Evolutionary conservation across 2,797 vertebrate genomes (phyloP).

Genomic region (Bradypodion ventrale): DNA sequence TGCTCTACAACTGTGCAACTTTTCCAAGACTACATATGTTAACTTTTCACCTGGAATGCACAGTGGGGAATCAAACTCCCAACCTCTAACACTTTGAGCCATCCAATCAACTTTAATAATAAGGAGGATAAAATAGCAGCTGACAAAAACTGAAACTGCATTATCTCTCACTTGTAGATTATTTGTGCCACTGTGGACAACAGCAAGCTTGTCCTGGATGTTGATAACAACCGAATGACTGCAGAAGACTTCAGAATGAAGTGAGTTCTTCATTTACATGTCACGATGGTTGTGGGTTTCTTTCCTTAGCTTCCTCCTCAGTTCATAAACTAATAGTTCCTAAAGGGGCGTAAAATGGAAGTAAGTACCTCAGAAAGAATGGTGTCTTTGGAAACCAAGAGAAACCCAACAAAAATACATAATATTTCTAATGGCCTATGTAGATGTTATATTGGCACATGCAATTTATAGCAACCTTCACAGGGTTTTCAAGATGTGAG

Average conservation of each 20-base stretch:
- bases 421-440: neutral
- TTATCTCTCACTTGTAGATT: conserved; percentile 77
- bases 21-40: too few species aligned
- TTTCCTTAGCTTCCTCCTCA: neutral
- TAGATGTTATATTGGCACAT: neutral
- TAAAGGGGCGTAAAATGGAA: too few species aligned
- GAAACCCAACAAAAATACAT: neutral
- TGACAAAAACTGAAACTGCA: too few species aligned
- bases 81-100: too few species aligned
- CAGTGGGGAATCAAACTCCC: too few species aligned
- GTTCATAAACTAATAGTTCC: neutral
- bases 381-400: neutral
- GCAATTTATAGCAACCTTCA: too few species aligned
- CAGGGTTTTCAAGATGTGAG: too few species aligned
- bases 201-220: conserved; percentile 84
- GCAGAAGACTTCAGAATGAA: conserved; percentile 92
- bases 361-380: too few species aligned
- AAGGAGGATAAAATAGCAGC: too few species aligned
- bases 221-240: conserved; percentile 92
- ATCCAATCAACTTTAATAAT: too few species aligned
- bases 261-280: conserved; percentile 71
- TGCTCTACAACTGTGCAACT: too few species aligned
- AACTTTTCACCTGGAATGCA: too few species aligned
- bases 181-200: conserved; percentile 81
- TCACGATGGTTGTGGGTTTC: neutral